A percentile compares a stretch with the other conserved stretches of the same genome.
These are phyloP conservation scores for Leucophenga varia DNA, from an alignment of 1,140 invertebrate genomes.

Conservation along the genomic window DNA sequence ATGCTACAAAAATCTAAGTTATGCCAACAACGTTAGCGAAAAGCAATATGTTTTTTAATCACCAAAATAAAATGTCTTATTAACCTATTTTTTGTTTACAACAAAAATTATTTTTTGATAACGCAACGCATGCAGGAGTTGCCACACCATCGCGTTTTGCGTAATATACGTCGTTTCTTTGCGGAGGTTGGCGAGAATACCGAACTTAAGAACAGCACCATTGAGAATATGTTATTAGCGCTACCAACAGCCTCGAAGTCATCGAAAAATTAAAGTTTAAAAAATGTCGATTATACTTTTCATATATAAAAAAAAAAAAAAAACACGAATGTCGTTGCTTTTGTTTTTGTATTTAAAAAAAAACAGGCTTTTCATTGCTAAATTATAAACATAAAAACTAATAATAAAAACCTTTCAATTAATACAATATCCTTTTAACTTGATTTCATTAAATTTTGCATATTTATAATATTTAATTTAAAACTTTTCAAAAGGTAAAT, in stretches of 20 bases:
- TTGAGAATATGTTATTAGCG: constrained; percentile 53
- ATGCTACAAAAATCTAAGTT: constrained; percentile 2
- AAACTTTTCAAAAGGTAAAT: too few relatives aligned
- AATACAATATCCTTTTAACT: too few relatives aligned
- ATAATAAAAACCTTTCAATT: too few relatives aligned
- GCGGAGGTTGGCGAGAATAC: constrained; percentile 50
- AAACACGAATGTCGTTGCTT: background rate
- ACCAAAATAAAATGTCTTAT: too few relatives aligned
- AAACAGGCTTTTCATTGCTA: too few relatives aligned
- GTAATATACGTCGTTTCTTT: constrained; percentile 54
- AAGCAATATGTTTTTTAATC: constrained; percentile 15
- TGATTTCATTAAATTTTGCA: too few relatives aligned
- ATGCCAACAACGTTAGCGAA: constrained; percentile 26
- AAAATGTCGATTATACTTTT: too few relatives aligned
- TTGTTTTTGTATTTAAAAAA: constrained; percentile 5
- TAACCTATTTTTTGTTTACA: too few relatives aligned
- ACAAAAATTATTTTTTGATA: too few relatives aligned
- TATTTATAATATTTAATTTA: too few relatives aligned
- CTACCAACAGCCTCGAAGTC: constrained; percentile 44
- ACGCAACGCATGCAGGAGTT: constrained; percentile 35
- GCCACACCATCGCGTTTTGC: constrained; percentile 54
- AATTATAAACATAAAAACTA: too few relatives aligned
- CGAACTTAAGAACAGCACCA: constrained; percentile 43
- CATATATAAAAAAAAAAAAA: constrained; percentile 25
- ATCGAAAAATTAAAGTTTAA: too few relatives aligned